Evolutionary conservation across 2,113 vertebrate genomes (phyloP), one percentile per base, ranked within the genome.

Genomic region (Lampris incognitus): DNA sequence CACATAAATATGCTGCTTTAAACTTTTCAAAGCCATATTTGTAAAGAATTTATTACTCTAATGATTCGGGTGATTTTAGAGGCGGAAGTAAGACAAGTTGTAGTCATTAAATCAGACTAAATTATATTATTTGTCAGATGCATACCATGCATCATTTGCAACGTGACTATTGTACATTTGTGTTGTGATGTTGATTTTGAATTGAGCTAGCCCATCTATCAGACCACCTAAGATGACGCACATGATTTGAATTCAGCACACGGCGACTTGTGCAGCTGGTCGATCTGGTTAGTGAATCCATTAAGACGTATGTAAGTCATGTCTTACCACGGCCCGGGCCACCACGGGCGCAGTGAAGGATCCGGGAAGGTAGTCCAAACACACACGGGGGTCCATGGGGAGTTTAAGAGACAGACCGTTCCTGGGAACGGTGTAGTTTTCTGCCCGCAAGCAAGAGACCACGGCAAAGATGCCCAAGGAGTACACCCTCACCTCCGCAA

Each of bases 401-500:
- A 96, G 87, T 75, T 95, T 96, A 63, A 94, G 74, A 52, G 85
- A 93, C 61, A 95, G 81, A 38, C 96, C 95, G 86, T 54, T 89
- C 8, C 84, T 95, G 71, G 93, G 92, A 76, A 98, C 80, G 1
- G 88, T 96, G 89, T 96, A 96, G 7, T 69, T 94, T 87, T 98
- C 96, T 81, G 85, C 94, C 87, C 94, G 95, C 74, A 97, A 92
- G 84, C 95, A 95, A 49, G 95, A 96, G 76, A 98, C 86, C 0
- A 97, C 96, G 6, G 94, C 96, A 86, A 97, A 96, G 72, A 95
- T 77, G n/a, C 96, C 95, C 39, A 98, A 81, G 8, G 94, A 91
- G 84, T 96, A 95, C 72, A 95, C 94, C 82, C 92, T 93, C 44
- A 96, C 95, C 65, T 96, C 93, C 1, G 95, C 96, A 80, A 94